Percentiles rank a stretch among this genome's conserved stretches.
Evolutionary conservation across 2,888 invertebrate species (phyloP).

Genomic region (Atethmia centrago): DNA sequence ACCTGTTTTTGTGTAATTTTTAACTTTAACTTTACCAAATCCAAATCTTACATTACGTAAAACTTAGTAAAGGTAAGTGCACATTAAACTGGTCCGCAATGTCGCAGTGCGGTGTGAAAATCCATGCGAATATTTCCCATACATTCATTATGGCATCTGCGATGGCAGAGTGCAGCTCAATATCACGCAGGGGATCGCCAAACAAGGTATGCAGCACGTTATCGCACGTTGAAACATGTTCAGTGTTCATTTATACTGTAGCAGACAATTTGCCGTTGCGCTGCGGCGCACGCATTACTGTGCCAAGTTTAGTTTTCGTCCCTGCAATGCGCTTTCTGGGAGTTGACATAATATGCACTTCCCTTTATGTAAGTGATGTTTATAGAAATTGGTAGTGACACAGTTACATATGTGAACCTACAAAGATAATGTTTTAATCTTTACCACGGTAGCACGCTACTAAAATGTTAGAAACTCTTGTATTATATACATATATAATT

Average conservation of each 20-base stretch:
- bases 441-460: conserved; percentile 52
- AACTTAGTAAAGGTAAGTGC: conserved; percentile 18
- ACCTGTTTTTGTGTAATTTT: too few species aligned
- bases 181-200: conserved; percentile 37
- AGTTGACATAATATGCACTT: conserved; percentile 38
- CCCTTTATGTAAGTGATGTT: conserved; percentile 22
- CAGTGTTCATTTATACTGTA: conserved; percentile 46
- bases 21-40: neutral
- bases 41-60: neutral
- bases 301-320: conserved; percentile 51
- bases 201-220: conserved; percentile 21
- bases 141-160: conserved; percentile 20
- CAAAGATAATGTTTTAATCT: conserved; percentile 23
- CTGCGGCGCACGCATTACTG: conserved; percentile 23
- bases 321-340: conserved; percentile 49
- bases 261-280: conserved; percentile 26
- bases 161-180: conserved; percentile 24
- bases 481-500: conserved; percentile 52
- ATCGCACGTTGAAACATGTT: conserved; percentile 41
- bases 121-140: conserved; percentile 4
- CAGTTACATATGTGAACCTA: neutral
- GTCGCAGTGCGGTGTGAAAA: conserved; percentile 33
- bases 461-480: conserved; percentile 37
- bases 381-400: neutral
- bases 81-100: conserved; percentile 3